Base-by-base conservation (phyloP, 2,797 vertebrate genomes). In the Sparus aurata region DNA sequence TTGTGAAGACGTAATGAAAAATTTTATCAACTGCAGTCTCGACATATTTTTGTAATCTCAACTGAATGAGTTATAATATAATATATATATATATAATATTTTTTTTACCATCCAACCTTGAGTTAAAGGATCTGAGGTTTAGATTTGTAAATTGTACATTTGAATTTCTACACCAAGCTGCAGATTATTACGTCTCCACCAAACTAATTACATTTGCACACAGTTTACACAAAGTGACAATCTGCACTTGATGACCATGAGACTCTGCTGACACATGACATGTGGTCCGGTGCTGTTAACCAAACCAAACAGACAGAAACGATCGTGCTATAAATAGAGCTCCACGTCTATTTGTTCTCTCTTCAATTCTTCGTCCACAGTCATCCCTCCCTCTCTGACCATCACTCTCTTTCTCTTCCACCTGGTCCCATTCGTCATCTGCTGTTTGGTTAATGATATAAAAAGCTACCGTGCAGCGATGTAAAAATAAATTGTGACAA, bases 401-500 rank as follows among this genome's bases (percentile, higher is more conserved):
- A 50, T 53, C 34, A 3, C 63, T 55, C 38, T 34, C 23, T 55
- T 55, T 27, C 65, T 54, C 52, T 6, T 62, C 69, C 72, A 72
- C 72, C 79, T 90, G 85, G 58, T 75, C 54, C 62, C 47, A 50
- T 75, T 89, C 25, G 57, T 87, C 84, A 84, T 73, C 61, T 64
- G 47, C 61, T 50, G 50, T 77, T 85, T 22, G 38, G 57, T 50
- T 75, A 69, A 69, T 16, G 45, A 22, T 85, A 86, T 74, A 84
- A 85, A 82, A 87, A 87, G 68, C 60, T 0, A 11, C 50, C 4
- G 43, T 82, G 77, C 72, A 65, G 67, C 38, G 58, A 38, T 71
- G 47, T 50, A 82, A 88, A 85, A 71, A 75, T 79, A 82, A 69
- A 75, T 27, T 12, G 60, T 62, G 64, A 79, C 75, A 77, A 79